A percentile compares a stretch with the other conserved stretches of the same genome.
Evolutionary conservation across 2,113 vertebrate genomes (phyloP).

Genomic region (Carassius gibelio): DNA sequence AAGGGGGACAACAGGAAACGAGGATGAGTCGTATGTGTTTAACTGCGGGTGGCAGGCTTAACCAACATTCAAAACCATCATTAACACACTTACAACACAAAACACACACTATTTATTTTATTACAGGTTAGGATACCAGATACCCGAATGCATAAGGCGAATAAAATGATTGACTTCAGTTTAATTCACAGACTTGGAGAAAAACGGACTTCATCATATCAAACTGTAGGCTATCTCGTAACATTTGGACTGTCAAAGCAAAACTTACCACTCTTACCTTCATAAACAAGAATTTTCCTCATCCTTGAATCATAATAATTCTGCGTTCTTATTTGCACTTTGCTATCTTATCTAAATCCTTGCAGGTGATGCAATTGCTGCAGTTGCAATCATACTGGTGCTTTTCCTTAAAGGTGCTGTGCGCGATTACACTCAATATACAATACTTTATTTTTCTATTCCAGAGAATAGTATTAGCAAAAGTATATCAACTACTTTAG

Average conservation of each 20-base stretch:
- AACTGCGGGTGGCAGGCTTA: slow-evolving; percentile 66
- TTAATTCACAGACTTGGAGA: not conserved
- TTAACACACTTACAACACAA: slow-evolving; percentile 31
- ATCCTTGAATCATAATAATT: not conserved
- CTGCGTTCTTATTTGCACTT: slow-evolving; percentile 12
- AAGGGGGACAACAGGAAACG: slow-evolving; percentile 59
- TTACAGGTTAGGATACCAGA: not conserved
- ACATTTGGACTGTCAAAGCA: not conserved
- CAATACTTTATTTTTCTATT: not conserved
- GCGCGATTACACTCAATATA: not conserved
- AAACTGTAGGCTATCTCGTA: not conserved
- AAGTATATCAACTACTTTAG: not conserved
- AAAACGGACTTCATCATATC: not conserved
- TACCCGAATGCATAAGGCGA: not conserved
- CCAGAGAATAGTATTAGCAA: not conserved
- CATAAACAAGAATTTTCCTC: not conserved
- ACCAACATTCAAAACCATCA: slow-evolving; percentile 47
- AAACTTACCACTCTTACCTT: not conserved
- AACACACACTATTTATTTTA: slow-evolving; percentile 11
- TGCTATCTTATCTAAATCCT: slow-evolving; percentile 6
- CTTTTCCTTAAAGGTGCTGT: slow-evolving; percentile 5
- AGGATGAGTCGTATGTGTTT: slow-evolving; percentile 69
- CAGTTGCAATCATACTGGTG: not conserved
- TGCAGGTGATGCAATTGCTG: slow-evolving; percentile 14
- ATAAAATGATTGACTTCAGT: not conserved